Conservation (phyloP, 2,113 vertebrate species). For the Nycticryphes semicollaris region DNA sequence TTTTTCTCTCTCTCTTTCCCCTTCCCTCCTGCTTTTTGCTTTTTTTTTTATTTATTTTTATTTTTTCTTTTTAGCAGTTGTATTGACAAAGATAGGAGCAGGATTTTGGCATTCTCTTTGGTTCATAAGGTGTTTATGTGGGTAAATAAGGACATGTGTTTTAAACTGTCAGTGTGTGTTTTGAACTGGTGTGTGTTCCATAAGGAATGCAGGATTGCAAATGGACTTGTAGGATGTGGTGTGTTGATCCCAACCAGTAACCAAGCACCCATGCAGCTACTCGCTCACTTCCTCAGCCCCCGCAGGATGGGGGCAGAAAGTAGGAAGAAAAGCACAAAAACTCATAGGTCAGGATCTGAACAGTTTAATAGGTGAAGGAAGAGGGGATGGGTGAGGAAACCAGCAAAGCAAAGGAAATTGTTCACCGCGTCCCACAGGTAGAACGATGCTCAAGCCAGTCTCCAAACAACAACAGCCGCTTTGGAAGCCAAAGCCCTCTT, state of each 20-base stretch:
- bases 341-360: not conserved
- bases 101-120: not conserved
- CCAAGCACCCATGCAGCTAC: not conserved
- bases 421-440: not conserved
- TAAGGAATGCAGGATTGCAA: not conserved
- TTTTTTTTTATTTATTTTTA: too few relatives aligned
- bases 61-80: not conserved
- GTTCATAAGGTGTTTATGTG: not conserved
- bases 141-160: not conserved
- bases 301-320: not conserved
- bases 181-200: not conserved
- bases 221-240: not conserved
- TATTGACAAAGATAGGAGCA: not conserved
- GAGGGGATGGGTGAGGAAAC: accelerated
- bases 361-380: not conserved
- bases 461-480: not conserved
- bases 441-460: not conserved
- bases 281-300: not conserved
- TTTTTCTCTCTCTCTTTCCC: not conserved
- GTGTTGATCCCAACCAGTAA: not conserved
- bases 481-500: not conserved
- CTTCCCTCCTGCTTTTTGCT: too few relatives aligned
- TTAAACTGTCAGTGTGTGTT: not conserved
- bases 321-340: not conserved
- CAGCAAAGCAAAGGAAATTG: not conserved